Percentiles rank a stretch among this genome's conserved stretches.
phyloP scores from a whole-genome alignment of 2,888 invertebrate species.

The Bombyx huttoni region DNA sequence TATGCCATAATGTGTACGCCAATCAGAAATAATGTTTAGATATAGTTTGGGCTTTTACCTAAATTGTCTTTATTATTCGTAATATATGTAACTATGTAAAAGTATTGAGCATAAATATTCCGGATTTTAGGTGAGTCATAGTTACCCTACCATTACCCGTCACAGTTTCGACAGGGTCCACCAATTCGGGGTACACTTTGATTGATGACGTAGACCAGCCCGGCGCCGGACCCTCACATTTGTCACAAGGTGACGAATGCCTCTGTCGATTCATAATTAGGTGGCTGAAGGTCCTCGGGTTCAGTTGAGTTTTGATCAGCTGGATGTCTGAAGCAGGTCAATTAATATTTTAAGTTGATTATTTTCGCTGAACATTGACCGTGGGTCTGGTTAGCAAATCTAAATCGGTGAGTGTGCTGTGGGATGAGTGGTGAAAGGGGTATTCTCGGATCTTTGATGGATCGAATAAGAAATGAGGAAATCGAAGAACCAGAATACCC shows the following conservation, averaged over 20 bases:
- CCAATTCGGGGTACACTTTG: constrained; percentile 13
- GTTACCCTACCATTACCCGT: not conserved
- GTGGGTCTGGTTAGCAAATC: no score
- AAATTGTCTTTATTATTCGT: no score
- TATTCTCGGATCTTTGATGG: no score
- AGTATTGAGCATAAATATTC: no score
- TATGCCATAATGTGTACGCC: no score
- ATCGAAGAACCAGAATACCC: no score
- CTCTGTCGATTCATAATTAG: constrained; percentile 8
- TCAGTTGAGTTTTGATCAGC: not conserved
- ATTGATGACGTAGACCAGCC: constrained; percentile 25
- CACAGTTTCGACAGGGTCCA: not conserved
- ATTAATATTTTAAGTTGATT: not conserved
- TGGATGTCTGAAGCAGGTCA: not conserved
- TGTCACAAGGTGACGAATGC: constrained; percentile 28
- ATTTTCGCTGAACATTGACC: not conserved
- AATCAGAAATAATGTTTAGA: no score
- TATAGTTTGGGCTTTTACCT: no score
- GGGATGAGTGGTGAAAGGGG: no score
- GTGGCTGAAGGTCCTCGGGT: constrained; percentile 12
- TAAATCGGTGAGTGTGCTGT: no score
- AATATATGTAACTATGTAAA: no score
- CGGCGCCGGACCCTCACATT: constrained; percentile 25
- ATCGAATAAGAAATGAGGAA: no score
- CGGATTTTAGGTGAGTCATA: not conserved